phyloP scores from a whole-genome alignment of 1,140 invertebrate species.

The Phocides pigmalion region DNA sequence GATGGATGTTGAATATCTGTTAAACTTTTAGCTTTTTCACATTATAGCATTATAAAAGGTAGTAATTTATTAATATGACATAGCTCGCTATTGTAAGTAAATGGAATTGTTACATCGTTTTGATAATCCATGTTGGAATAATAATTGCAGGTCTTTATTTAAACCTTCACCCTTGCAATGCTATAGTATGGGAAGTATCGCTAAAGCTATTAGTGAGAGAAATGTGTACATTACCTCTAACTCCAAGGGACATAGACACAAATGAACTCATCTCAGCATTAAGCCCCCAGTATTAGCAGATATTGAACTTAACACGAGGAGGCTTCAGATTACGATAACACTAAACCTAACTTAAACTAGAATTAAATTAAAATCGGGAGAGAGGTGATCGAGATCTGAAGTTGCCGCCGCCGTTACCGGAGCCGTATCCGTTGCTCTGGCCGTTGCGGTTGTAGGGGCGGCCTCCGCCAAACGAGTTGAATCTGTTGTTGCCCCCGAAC shows the following conservation, averaged over 20 bases:
- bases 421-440: slow-evolving; percentile 81
- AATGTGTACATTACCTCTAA: slow-evolving; percentile 63
- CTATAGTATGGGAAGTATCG: too few relatives aligned
- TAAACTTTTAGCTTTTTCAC: too few relatives aligned
- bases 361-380: slow-evolving; percentile 78
- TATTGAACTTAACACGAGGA: slow-evolving; percentile 80
- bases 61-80: too few relatives aligned
- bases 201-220: slow-evolving; percentile 18
- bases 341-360: slow-evolving; percentile 80
- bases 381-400: slow-evolving; percentile 81
- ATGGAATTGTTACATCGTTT: too few relatives aligned
- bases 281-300: slow-evolving; percentile 75
- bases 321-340: slow-evolving; percentile 82
- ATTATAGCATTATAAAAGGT: too few relatives aligned
- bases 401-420: slow-evolving; percentile 74
- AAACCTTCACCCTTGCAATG: not conserved
- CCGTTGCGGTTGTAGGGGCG: slow-evolving; percentile 64
- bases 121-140: too few relatives aligned
- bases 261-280: slow-evolving; percentile 71
- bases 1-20: too few relatives aligned
- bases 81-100: too few relatives aligned
- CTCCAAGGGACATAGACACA: slow-evolving; percentile 66
- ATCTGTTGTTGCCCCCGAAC: slow-evolving; percentile 25
- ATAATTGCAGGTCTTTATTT: too few relatives aligned
- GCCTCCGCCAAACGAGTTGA: slow-evolving; percentile 38